Percentiles rank a stretch among this genome's conserved stretches.
Conservation (phyloP, 2,888 invertebrate species). For the Chesias legatella region DNA sequence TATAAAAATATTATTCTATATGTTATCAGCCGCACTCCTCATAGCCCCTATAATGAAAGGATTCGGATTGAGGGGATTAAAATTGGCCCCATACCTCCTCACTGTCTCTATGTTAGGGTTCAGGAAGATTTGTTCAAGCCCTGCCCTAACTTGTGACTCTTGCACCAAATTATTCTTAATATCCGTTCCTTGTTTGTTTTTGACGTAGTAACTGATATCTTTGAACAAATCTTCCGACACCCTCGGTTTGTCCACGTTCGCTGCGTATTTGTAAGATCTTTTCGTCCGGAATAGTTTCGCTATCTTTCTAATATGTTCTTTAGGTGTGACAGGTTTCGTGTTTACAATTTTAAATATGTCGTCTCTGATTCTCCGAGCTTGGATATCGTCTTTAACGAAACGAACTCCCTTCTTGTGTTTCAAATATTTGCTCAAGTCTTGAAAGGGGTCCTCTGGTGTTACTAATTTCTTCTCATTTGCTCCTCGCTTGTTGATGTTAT, state of each 20-base stretch:
- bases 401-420: constrained; percentile 32
- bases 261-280: constrained; percentile 35
- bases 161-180: constrained; percentile 36
- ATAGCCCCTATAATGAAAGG: constrained; percentile 33
- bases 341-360: constrained; percentile 29
- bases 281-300: constrained; percentile 7
- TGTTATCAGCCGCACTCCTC: constrained; percentile 31
- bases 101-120: constrained; percentile 50
- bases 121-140: constrained; percentile 39
- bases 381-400: constrained; percentile 29
- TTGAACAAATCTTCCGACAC: constrained; percentile 40
- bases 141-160: constrained; percentile 40
- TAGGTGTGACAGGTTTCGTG: constrained; percentile 5
- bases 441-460: constrained; percentile 36
- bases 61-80: constrained; percentile 43
- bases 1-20: too few relatives aligned
- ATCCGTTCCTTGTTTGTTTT: constrained; percentile 46
- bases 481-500: constrained; percentile 34
- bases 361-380: constrained; percentile 32
- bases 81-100: constrained; percentile 51
- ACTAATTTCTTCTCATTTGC: constrained; percentile 24
- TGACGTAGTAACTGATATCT: constrained; percentile 57
- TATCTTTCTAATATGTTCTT: constrained; percentile 3
- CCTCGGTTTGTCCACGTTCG: constrained; percentile 35
- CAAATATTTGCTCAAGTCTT: constrained; percentile 32